Conservation (phyloP, 2,797 vertebrate genomes). For the Atherinosoma microstoma region DNA sequence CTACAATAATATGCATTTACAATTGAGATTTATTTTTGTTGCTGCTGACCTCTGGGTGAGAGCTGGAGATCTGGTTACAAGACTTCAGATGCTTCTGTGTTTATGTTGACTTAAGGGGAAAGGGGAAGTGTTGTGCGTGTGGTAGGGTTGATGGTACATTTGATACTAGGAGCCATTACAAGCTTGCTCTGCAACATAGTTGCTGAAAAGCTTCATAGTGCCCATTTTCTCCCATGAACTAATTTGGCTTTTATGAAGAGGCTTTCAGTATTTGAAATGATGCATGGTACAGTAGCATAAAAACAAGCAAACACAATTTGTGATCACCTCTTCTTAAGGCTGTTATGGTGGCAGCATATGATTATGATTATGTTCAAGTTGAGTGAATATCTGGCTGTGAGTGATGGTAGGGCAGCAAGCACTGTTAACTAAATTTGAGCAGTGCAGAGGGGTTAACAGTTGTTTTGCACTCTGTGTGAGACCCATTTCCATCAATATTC, state of each 20-base stretch:
- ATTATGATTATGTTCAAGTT: constrained; percentile 46
- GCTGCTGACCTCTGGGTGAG: background rate
- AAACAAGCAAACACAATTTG: constrained; percentile 34
- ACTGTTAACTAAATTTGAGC: constrained; percentile 54
- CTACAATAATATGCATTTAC: background rate
- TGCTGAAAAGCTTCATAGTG: constrained; percentile 50
- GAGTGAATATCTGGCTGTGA: constrained; percentile 55
- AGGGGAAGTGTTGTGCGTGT: constrained; percentile 38
- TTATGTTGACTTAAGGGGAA: constrained; percentile 27
- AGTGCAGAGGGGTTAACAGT: constrained; percentile 62
- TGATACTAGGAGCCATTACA: constrained; percentile 46
- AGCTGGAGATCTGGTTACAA: background rate
- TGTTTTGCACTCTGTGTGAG: constrained; percentile 67
- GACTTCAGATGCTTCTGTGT: constrained; percentile 1
- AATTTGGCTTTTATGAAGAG: constrained; percentile 24
- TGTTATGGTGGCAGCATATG: constrained; percentile 18
- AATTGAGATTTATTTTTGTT: background rate
- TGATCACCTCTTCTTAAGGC: constrained; percentile 26
- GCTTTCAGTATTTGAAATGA: constrained; percentile 24
- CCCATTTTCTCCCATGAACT: constrained; percentile 32
- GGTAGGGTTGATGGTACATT: constrained; percentile 37
- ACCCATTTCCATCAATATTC: constrained; percentile 69
- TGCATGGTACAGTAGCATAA: constrained; percentile 15
- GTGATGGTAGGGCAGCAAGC: constrained; percentile 29
- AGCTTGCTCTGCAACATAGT: constrained; percentile 34